These are phyloP conservation scores for Slavum lentiscoides DNA, from an alignment of 2,888 invertebrate species.

Conservation along the genomic window DNA sequence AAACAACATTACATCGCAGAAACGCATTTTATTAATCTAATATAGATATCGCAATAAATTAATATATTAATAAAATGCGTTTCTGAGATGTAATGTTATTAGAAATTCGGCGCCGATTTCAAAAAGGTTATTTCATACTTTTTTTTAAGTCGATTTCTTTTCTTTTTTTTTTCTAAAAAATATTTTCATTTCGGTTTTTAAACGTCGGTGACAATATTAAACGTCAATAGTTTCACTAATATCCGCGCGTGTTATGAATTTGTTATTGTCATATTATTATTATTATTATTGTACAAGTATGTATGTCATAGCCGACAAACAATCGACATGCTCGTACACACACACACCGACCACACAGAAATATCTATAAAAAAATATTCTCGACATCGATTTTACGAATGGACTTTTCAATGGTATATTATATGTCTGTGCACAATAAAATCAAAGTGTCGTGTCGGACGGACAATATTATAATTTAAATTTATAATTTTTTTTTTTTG, in stretches of 20 bases:
- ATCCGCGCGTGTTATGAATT: not conserved
- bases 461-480: not conserved
- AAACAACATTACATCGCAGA: no score
- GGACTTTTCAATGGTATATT: not conserved
- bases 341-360: not conserved
- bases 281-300: not conserved
- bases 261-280: not conserved
- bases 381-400: not conserved
- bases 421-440: not conserved
- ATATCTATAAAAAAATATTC: not conserved
- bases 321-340: not conserved
- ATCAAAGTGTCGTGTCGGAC: not conserved
- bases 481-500: no score
- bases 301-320: slow-evolving; percentile 2
- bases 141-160: no score
- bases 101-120: no score
- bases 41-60: no score
- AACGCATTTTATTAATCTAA: no score
- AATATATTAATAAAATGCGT: no score
- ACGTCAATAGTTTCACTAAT: not conserved
- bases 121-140: no score
- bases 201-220: not conserved
- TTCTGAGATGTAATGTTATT: no score
- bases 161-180: no score
- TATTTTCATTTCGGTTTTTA: no score